These are phyloP conservation scores for Cettia cetti DNA, from an alignment of 2,113 vertebrate species.

Conservation along the genomic window DNA sequence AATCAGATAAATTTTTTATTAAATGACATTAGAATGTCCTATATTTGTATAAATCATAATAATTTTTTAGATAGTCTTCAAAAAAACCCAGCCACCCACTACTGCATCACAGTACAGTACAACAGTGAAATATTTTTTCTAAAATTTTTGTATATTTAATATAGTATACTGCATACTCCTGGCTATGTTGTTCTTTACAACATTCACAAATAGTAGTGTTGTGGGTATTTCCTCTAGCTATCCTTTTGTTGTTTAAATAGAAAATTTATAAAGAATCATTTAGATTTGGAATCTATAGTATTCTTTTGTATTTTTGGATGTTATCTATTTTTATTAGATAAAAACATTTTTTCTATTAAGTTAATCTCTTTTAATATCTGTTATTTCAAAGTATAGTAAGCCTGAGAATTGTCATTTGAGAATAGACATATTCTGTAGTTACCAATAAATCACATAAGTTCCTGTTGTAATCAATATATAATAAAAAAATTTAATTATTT, in stretches of 20 bases:
- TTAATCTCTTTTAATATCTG: not conserved
- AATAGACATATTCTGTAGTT: not conserved
- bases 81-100: accelerated
- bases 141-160: not conserved
- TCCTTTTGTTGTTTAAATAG: not conserved
- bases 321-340: not conserved
- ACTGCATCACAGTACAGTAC: not conserved
- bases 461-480: not conserved
- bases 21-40: not conserved
- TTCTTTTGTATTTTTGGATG: not conserved
- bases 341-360: not conserved
- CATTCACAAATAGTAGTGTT: not conserved
- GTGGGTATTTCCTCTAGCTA: not conserved
- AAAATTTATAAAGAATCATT: accelerated
- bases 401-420: not conserved
- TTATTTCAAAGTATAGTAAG: not conserved
- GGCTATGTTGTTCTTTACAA: not conserved
- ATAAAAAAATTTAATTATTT: slow-evolving; percentile 9
- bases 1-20: not conserved
- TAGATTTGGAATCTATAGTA: not conserved
- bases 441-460: not conserved
- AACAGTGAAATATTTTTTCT: not conserved
- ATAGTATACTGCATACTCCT: not conserved
- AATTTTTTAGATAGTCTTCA: not conserved
- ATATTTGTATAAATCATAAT: not conserved